Evolutionary conservation across 2,797 vertebrate species (phyloP).

Genomic region (Paguma larvata): DNA sequence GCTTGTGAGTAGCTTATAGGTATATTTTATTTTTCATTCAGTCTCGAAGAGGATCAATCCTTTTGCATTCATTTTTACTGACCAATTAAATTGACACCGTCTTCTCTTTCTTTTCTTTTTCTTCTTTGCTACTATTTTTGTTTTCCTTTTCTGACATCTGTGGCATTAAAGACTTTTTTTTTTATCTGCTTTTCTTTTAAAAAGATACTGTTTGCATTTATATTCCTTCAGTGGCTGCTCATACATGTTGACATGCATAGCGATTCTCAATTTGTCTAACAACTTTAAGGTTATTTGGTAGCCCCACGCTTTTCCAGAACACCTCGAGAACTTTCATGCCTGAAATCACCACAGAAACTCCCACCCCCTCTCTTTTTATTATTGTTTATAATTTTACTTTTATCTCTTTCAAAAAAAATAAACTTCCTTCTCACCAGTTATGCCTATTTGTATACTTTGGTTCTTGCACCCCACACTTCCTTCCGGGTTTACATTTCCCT

Average conservation of each 20-base stretch:
- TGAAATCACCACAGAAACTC: neutral
- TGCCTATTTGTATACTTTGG: neutral
- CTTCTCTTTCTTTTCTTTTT: neutral
- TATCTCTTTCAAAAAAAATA: slow-evolving; percentile 5
- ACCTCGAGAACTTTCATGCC: neutral
- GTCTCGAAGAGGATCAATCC: neutral
- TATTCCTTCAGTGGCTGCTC: neutral
- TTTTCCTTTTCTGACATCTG: slow-evolving; percentile 25
- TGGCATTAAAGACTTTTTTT: neutral
- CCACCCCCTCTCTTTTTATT: neutral
- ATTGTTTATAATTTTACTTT: neutral
- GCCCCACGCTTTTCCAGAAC: neutral
- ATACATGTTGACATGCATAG: neutral
- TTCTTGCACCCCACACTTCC: neutral
- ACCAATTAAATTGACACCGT: neutral
- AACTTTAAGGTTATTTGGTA: slow-evolving; percentile 29
- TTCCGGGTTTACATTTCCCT: neutral
- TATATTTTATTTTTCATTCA: slow-evolving; percentile 33
- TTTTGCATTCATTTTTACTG: slow-evolving; percentile 50
- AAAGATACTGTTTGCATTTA: slow-evolving; percentile 5
- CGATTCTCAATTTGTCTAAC: slow-evolving; percentile 17
- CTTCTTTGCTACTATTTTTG: neutral
- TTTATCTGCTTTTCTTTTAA: neutral
- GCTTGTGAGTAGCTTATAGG: neutral
- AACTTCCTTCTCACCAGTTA: neutral